A percentile compares a stretch with the other conserved stretches of the same genome.
Conservation (phyloP, 2,888 invertebrate species). For the Toxonevra muliebris region DNA sequence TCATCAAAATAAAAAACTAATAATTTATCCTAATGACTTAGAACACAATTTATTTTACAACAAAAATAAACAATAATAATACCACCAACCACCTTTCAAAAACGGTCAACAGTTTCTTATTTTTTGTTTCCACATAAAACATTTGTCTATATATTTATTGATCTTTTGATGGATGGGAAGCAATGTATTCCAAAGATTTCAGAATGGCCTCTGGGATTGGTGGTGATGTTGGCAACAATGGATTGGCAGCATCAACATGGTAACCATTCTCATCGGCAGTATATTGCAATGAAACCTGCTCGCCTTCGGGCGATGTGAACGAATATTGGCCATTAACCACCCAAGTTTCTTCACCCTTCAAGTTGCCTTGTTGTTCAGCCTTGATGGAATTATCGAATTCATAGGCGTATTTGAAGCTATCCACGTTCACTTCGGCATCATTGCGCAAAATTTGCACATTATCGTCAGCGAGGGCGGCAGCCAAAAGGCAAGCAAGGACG, state of each 20-base stretch:
- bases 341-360: conserved; percentile 43
- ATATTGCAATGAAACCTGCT: conserved; percentile 36
- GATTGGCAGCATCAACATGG: conserved; percentile 45
- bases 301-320: conserved; percentile 53
- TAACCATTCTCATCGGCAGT: conserved; percentile 50
- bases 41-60: no score
- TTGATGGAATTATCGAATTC: conserved; percentile 49
- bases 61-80: no score
- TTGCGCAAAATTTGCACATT: conserved; percentile 40
- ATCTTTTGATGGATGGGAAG: conserved; percentile 37
- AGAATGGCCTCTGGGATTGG: conserved; percentile 52
- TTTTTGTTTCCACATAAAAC: no score
- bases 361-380: conserved; percentile 44
- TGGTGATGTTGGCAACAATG: conserved; percentile 52
- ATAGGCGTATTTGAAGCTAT: conserved; percentile 46
- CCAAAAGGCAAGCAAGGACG: conserved; percentile 42
- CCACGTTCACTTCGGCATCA: conserved; percentile 45
- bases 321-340: conserved; percentile 36
- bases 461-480: conserved; percentile 39
- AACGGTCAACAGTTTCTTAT: no score
- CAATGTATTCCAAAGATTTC: conserved; percentile 44
- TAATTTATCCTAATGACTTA: no score
- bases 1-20: no score
- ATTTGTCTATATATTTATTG: background rate
- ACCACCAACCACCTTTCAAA: no score